phyloP scores from a whole-genome alignment of 2,113 vertebrate species.

The Plecturocebus donacophilus region DNA sequence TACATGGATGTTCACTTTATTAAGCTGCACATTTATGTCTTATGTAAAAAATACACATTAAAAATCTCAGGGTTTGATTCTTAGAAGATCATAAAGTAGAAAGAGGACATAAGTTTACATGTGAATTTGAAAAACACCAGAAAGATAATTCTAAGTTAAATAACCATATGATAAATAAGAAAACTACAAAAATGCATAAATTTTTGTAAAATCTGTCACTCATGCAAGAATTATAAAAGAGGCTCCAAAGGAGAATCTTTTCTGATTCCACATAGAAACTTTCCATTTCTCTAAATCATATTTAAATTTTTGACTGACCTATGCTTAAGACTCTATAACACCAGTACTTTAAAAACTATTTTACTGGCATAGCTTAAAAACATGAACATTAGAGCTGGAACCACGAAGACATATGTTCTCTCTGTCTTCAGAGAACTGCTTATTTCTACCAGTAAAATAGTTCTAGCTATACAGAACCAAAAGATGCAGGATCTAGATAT shows the following conservation, averaged over 20 bases:
- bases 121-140: not conserved
- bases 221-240: not conserved
- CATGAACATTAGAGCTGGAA: not conserved
- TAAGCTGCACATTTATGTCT: not conserved
- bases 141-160: constrained; percentile 31
- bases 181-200: not conserved
- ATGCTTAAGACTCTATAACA: not conserved
- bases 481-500: not conserved
- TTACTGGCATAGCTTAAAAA: constrained; percentile 4
- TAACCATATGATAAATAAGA: not conserved
- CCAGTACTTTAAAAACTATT: not conserved
- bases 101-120: not conserved
- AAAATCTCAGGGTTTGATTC: constrained; percentile 21
- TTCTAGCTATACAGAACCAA: not conserved
- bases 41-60: not conserved
- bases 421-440: not conserved
- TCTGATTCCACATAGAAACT: not conserved
- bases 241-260: not conserved
- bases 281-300: not conserved
- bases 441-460: not conserved
- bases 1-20: not conserved
- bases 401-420: not conserved
- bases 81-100: not conserved
- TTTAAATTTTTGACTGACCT: not conserved
- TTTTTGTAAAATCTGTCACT: not conserved